Percentiles rank a stretch among this genome's conserved stretches.
These are phyloP conservation scores for Hypomecis atomaria DNA, from an alignment of 2,888 invertebrate species.

Conservation along the genomic window DNA sequence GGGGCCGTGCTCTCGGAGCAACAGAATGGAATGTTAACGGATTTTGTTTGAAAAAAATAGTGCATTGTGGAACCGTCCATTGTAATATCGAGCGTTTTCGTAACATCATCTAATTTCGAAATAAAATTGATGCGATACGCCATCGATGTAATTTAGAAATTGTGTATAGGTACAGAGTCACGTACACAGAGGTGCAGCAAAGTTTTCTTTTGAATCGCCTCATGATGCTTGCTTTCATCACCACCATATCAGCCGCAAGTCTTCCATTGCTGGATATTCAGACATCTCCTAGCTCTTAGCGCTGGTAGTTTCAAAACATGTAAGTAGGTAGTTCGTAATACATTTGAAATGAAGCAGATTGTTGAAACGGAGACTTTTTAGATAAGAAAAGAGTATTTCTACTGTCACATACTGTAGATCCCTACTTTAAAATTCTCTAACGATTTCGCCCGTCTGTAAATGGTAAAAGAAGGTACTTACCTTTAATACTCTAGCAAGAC, in stretches of 20 bases:
- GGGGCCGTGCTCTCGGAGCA: slow-evolving; percentile 61
- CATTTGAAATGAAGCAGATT: no score
- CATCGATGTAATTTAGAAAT: slow-evolving; percentile 14
- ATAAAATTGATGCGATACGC: slow-evolving; percentile 48
- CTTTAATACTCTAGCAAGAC: slow-evolving; percentile 37
- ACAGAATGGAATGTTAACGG: slow-evolving; percentile 82
- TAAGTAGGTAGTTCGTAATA: no score
- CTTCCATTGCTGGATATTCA: no score
- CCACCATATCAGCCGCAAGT: no score
- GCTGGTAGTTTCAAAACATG: no score
- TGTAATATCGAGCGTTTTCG: slow-evolving; percentile 60
- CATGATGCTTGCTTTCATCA: no score
- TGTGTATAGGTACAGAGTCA: slow-evolving; percentile 4
- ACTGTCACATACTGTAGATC: no score
- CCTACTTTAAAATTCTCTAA: not conserved
- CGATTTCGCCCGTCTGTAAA: not conserved
- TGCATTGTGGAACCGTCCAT: slow-evolving; percentile 66
- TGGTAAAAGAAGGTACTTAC: slow-evolving; percentile 6
- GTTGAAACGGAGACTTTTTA: no score
- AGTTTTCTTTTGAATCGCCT: not conserved
- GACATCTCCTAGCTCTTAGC: no score
- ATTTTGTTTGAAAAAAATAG: slow-evolving; percentile 76
- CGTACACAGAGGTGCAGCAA: slow-evolving; percentile 1
- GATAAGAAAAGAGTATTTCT: no score
- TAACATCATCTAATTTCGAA: slow-evolving; percentile 59